Conservation (phyloP, 1,140 invertebrate species). For the Delia radicum region DNA sequence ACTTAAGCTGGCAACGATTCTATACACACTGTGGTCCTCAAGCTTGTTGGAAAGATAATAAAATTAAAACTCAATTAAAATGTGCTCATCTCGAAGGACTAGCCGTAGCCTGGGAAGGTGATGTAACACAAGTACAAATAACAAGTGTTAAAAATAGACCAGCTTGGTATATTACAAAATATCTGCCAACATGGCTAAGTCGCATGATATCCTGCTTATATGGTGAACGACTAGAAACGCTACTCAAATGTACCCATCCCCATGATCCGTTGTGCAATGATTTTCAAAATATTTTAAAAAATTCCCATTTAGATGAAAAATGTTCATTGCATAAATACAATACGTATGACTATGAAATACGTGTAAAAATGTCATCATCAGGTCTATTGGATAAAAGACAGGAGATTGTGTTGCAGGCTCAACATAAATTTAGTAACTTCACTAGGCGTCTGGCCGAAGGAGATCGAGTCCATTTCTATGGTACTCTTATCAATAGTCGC, state of each 20-base stretch:
- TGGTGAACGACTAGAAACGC: constrained; percentile 63
- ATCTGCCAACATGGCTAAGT: constrained; percentile 62
- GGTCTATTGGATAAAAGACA: constrained; percentile 65
- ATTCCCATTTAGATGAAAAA: constrained; percentile 55
- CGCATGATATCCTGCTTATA: constrained; percentile 67
- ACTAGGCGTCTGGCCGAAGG: constrained; percentile 65
- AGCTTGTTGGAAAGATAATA: constrained; percentile 66
- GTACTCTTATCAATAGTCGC: constrained; percentile 41
- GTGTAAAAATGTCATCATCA: constrained; percentile 67
- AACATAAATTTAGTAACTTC: constrained; percentile 70
- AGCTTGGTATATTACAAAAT: constrained; percentile 59
- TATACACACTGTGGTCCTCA: constrained; percentile 70
- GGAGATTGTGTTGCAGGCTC: constrained; percentile 63
- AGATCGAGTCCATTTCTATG: constrained; percentile 73
- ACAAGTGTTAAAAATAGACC: constrained; percentile 65
- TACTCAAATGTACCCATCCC: constrained; percentile 54
- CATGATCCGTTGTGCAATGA: constrained; percentile 53
- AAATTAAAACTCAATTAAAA: constrained; percentile 64
- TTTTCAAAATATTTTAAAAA: constrained; percentile 59
- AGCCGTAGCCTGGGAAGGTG: constrained; percentile 71
- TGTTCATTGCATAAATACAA: constrained; percentile 73
- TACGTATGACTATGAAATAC: constrained; percentile 70
- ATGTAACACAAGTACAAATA: constrained; percentile 67
- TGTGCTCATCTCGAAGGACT: constrained; percentile 69
- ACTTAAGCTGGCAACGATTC: constrained; percentile 68